phyloP scores from a whole-genome alignment of 2,888 invertebrate genomes.

The Tipula unca region DNA sequence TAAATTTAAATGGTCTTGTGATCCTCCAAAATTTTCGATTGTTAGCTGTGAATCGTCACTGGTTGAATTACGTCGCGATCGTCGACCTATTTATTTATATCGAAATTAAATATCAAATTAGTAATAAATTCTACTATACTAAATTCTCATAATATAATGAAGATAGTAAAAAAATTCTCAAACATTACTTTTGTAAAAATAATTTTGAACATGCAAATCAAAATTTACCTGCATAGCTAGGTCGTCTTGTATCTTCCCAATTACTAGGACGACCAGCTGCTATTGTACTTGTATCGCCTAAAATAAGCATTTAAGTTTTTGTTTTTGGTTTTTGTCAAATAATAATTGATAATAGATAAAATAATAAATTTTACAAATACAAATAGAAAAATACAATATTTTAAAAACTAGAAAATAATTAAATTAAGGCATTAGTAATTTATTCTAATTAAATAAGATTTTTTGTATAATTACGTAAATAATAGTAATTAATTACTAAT shows the following conservation, averaged over 20 bases:
- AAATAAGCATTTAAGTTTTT: conserved; percentile 19
- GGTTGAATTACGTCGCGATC: conserved; percentile 75
- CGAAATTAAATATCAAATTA: conserved; percentile 16
- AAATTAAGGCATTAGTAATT: background rate
- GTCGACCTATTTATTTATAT: conserved; percentile 51
- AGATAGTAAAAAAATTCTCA: conserved; percentile 9
- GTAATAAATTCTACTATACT: background rate
- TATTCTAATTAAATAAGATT: background rate
- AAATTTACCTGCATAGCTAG: conserved; percentile 59
- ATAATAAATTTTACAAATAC: conserved; percentile 23
- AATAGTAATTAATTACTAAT: background rate
- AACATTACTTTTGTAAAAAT: conserved; percentile 9
- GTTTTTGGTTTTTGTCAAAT: conserved; percentile 1
- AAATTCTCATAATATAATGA: background rate
- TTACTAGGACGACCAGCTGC: conserved; percentile 81
- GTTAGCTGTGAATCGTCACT: conserved; percentile 84
- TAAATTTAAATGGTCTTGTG: conserved; percentile 80
- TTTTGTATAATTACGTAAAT: background rate
- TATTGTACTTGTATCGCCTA: conserved; percentile 41
- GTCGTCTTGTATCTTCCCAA: conserved; percentile 65
- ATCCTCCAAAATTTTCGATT: conserved; percentile 88
- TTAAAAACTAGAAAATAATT: background rate
- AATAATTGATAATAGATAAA: conserved; percentile 22
- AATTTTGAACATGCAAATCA: conserved; percentile 9
- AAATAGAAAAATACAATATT: conserved; percentile 20